Base-by-base conservation (phyloP, 2,797 vertebrate genomes). In the Nothura maculosa region DNA sequence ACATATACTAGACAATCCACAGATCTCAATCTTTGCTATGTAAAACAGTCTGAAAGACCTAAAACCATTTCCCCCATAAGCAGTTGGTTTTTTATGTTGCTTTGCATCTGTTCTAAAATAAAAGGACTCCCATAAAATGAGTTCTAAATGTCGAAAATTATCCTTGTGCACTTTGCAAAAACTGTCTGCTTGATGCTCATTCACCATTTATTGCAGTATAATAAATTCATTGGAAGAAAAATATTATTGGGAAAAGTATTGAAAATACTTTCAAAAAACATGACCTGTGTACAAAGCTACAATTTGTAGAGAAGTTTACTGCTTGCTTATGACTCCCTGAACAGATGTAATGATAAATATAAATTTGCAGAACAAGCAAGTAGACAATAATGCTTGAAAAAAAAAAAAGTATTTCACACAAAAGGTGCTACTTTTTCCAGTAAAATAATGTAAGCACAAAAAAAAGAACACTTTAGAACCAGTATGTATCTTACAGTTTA, bases 401-500 rank as follows among this genome's bases (percentile, higher is more conserved):
- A 6, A 61, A 38, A 6, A 24, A 2, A 15, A n/a, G n/a, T 6
- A 61, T 12, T 85, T 73, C 28, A 68, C 25, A 52, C 6, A 28
- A 80, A 83, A 50, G 9, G 75, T 10, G 34, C 38, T 48, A 12
- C 18, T 38, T 25, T 66, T 66, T 34, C 30, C 32, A 48, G 28
- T 63, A 66, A 77, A 78, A 48, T 10, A 85, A 25, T 14, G 16
- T 16, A 54, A 25, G n/a, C 32, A 36, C 21, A 80, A 67, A 76
- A 28, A 45, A 4, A 42, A 28, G 6, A 38, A 74, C 1, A 2
- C 2, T 22, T 30, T n/a, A 79, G 22, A 43, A 52, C 60, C 64
- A 84, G 52, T 27, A 24, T 1, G 3, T 68, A 83, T 85, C 43
- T 93, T 93, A 94, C 68, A 90, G 9, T 97, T 97, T 96, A 97